Evolutionary conservation across 1,140 invertebrate genomes (phyloP), one percentile per base, ranked within the genome.

Genomic region (Drosophila persimilis): DNA sequence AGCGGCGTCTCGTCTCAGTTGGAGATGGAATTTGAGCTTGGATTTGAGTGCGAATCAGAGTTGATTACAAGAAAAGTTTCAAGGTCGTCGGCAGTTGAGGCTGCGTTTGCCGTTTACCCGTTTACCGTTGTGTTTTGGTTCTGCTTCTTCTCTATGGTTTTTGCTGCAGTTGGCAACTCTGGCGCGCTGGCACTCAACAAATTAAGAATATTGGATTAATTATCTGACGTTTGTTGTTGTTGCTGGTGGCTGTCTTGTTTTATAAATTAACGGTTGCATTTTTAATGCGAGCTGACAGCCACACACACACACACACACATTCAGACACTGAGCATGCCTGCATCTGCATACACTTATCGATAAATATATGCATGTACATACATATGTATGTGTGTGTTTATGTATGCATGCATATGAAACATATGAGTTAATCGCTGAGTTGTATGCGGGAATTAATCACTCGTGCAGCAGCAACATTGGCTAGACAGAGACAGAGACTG

Each of bases 181-280:
- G 31, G 20, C 3, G 8, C 26, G n/a, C 20, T 39, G 58, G 52
- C 20, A 43, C 41, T 24, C 48, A 58, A 47, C 56, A 74, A 72
- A 75, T 75, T 79, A 84, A 84, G 65, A 77, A 58, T 76, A 86
- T 80, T 85, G 78, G 78, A 88, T 88, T 86, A 86, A 86, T 86
- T 86, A 88, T 71, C 62, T 59, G 56, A 57, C 56, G 47, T 41
- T 69, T 51, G 45, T 48, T 60, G 73, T 45, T 59, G 70, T 52
- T 53, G 41, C 70, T 61, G 64, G 26, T 63, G 57, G 75, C 57
- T 50, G 58, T 48, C 69, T 71, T 85, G 83, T 88, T 74, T 88
- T 72, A 69, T 88, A 86, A 86, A 86, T 86, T 86, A 88, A 88
- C 83, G 83, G 83, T 86, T 86, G 84, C 83, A 83, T 61, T 76